These are phyloP conservation scores for Trachemys scripta DNA, from an alignment of 2,113 vertebrate genomes.

Conservation along the genomic window DNA sequence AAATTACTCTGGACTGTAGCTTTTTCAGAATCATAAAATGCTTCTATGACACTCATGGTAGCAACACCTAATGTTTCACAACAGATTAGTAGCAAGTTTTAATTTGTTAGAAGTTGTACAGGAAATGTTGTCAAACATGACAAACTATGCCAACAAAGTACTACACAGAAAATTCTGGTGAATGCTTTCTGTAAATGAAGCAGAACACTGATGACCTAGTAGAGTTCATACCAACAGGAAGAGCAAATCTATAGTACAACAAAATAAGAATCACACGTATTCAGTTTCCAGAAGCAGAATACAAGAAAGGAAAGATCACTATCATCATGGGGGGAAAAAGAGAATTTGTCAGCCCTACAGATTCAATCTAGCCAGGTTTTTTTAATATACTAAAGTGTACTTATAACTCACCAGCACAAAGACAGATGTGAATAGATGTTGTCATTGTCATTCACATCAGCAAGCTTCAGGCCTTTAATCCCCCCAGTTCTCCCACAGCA, in stretches of 20 bases:
- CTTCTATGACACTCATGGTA: rapidly evolving
- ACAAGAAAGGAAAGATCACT: neutral
- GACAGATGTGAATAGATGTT: slow-evolving; percentile 11
- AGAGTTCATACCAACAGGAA: neutral
- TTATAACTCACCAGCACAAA: neutral
- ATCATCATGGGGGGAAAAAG: neutral
- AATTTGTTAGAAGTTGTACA: neutral
- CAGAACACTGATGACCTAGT: neutral
- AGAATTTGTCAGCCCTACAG: neutral
- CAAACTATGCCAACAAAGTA: neutral
- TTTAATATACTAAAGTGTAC: neutral
- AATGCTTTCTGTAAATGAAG: neutral
- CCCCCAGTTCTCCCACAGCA: neutral
- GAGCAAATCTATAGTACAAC: neutral
- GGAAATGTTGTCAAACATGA: neutral
- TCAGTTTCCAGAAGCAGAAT: neutral
- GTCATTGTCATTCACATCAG: neutral
- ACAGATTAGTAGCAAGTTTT: neutral
- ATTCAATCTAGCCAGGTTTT: neutral
- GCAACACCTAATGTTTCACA: neutral
- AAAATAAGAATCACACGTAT: neutral
- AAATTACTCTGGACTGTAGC: rapidly evolving
- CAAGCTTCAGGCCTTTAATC: neutral
- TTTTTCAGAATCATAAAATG: neutral
- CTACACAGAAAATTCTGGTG: rapidly evolving